Base-by-base conservation (phyloP, 2,888 invertebrate genomes). In the Dascillus cervinus region DNA sequence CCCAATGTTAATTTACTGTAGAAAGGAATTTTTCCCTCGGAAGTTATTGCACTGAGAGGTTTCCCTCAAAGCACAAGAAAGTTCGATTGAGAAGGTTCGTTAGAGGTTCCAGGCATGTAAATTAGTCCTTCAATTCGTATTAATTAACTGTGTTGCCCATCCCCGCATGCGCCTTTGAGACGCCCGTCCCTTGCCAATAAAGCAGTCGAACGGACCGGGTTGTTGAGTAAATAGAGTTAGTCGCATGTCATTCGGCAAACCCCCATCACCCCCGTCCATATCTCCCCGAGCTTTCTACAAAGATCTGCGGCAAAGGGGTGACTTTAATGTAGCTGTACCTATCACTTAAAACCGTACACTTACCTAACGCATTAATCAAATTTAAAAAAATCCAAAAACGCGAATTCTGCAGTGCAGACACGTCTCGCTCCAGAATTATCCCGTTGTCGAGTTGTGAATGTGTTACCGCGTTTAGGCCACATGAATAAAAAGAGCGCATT, bases 221-320 rank as follows among this genome's bases (percentile, higher is more conserved):
- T 51, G 52, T 50, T 49, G 53, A 52, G 53, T 57, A 57, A 57
- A 57, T 57, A 55, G 54, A 56, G 54, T 57, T 55, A 56, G 55
- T 51, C 50, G 53, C 47, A 52, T 53, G 53, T 49, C 53, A 51
- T 55, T 53, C 50, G 52, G 43, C 38, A 44, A 46, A 49, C 48
- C 50, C 44, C 35, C 38, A 39, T 37, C 36, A 25, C 34, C 27
- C 28, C 39, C 29, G 26, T 13, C 17, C 28, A 29, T 25, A 19
- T 22, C 27, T 31, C 39, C 34, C 31, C 25, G 27, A 34, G 27
- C 37, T 29, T 34, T 34, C 34, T 22, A 27, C 24, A 30, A 23
- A n/a, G n/a, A 23, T 29, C 25, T 19, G 25, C 26, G 19, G 19
- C 25, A 42, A 44, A 44, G 37, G 43, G 47, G 44, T 46, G 37